Conservation (phyloP, 2,797 vertebrate species). For the Odontamblyopus lacepedii region DNA sequence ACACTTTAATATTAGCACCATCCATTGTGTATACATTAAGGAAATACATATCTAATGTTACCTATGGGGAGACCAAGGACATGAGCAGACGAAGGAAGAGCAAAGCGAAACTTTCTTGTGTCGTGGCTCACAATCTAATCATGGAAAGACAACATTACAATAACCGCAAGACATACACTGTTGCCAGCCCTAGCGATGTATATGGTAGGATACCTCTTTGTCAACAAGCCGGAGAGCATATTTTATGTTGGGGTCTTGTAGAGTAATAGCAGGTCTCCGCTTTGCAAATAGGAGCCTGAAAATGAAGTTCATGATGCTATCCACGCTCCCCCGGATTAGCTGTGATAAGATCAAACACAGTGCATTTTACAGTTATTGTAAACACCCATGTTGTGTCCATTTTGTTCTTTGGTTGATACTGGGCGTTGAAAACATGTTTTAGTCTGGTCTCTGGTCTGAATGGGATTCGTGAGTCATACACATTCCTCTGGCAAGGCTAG, state of each 20-base stretch:
- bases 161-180: background rate
- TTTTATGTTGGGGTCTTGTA: conserved; percentile 89
- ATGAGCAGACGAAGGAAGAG: conserved; percentile 83
- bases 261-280: conserved; percentile 82
- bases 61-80: conserved; percentile 92
- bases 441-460: conserved; percentile 9
- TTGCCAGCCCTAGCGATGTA: background rate
- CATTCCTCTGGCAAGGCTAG: conserved; percentile 25
- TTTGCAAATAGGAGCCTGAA: conserved; percentile 76
- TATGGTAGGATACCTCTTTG: conserved; percentile 82
- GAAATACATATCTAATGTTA: conserved; percentile 56
- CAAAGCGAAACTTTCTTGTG: conserved; percentile 92
- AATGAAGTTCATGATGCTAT: conserved; percentile 68
- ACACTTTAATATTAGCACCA: background rate
- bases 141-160: background rate
- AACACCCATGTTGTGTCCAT: background rate
- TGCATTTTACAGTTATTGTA: background rate
- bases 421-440: background rate
- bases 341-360: conserved; percentile 29
- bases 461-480: conserved; percentile 61
- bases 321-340: conserved; percentile 67
- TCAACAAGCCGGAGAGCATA: conserved; percentile 89
- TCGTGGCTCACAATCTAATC: conserved; percentile 90
- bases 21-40: background rate
- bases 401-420: background rate